phyloP scores from a whole-genome alignment of 2,888 invertebrate genomes.

The Molanna angustata region DNA sequence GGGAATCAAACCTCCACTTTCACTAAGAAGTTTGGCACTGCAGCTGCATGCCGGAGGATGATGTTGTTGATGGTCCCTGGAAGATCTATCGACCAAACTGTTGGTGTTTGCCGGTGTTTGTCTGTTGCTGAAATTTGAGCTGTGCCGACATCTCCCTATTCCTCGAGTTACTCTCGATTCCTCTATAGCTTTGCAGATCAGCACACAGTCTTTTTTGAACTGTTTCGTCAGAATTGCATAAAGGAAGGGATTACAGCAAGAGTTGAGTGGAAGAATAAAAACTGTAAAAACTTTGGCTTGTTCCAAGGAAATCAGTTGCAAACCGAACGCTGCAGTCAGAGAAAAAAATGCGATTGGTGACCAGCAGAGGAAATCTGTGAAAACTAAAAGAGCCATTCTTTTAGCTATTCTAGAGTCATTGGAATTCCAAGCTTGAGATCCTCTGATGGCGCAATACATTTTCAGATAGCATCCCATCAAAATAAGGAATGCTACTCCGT shows the following conservation, averaged over 20 bases:
- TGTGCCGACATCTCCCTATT: constrained; percentile 81
- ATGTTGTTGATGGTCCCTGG: constrained; percentile 68
- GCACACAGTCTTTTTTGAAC: constrained; percentile 95
- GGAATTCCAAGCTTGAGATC: constrained; percentile 95
- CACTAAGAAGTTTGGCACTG: constrained; percentile 54
- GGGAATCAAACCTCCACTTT: constrained; percentile 44
- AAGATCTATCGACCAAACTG: constrained; percentile 76
- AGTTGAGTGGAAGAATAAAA: constrained; percentile 92
- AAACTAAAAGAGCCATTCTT: constrained; percentile 93
- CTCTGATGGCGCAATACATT: constrained; percentile 97
- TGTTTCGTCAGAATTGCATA: constrained; percentile 98
- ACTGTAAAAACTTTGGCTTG: constrained; percentile 96
- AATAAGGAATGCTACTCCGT: constrained; percentile 91
- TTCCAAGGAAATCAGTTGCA: constrained; percentile 86
- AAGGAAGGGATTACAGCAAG: constrained; percentile 96
- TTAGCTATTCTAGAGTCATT: constrained; percentile 96
- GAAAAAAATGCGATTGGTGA: constrained; percentile 96
- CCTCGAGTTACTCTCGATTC: constrained; percentile 87
- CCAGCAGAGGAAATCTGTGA: constrained; percentile 98
- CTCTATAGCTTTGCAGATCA: constrained; percentile 94
- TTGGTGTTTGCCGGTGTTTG: constrained; percentile 86
- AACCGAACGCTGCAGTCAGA: constrained; percentile 88
- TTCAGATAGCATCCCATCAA: constrained; percentile 95
- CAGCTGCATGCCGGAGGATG: constrained; percentile 58
- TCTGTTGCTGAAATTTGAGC: constrained; percentile 83